Base-by-base conservation (phyloP, 1,140 invertebrate species). In the Papilio xuthus region DNA sequence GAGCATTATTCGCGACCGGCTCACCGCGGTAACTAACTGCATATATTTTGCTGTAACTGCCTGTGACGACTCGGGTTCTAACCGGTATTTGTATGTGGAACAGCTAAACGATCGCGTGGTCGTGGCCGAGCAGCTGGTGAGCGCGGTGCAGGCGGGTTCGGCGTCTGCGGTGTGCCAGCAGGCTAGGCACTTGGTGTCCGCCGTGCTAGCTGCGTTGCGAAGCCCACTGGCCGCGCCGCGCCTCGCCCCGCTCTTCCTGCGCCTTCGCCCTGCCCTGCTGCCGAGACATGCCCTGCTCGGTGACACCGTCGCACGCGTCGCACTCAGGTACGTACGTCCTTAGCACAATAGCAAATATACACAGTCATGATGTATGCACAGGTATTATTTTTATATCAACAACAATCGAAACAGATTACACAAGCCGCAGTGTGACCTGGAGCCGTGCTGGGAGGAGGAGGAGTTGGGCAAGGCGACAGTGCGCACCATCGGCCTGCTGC, bases 401-500 rank as follows among this genome's bases (percentile, higher is more conserved):
- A 3, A 44, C 42, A 13, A 44, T 44, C 42, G 42, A 44, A 44
- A 2, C 80, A 94, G 95, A 77, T 86, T 96, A 10, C 93, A 96
- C 81, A 96, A 97, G 71, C 98, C 98, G 0, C 96, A 96, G 26
- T 98, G 97, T 89, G 96, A 96, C 85, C 89, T 99, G 28, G 96
- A 97, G 82, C 86, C 94, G 4, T 95, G 96, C 56, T 99, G 98
- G 98, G 95, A 96, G 83, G 95, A 96, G 44, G 97, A 97, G 86
- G 94, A 96, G 47, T 90, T 98, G 4, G 92, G 93, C 80, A 92
- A 92, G 18, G 95, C 96, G 1, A 92, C 95, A 0, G 91, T 93
- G 60, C 94, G 96, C 74, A 95, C 96, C n/a, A 91, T 97, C 18
- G 92, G 92, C 23, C 83, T 95, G 13, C 91, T 97, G 9, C 94